phyloP scores from a whole-genome alignment of 2,888 invertebrate genomes.

The Gari tellinella region DNA sequence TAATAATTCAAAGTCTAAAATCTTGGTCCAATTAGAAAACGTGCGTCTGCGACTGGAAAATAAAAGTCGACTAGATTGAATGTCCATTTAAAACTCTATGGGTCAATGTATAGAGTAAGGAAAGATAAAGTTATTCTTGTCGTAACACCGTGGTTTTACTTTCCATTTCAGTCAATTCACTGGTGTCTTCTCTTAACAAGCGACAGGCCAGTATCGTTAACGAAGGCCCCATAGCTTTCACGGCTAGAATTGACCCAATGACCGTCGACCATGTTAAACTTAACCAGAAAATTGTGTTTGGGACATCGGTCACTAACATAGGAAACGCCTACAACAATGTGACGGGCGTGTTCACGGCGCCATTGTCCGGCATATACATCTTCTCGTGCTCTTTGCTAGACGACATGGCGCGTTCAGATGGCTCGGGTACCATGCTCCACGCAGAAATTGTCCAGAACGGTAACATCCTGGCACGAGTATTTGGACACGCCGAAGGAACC shows the following conservation, averaged over 20 bases:
- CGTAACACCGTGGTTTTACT: too few relatives aligned
- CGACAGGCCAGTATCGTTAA: not conserved
- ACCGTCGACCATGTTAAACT: constrained; percentile 15
- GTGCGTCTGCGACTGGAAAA: too few relatives aligned
- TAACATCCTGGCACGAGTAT: constrained; percentile 22
- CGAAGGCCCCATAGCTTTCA: constrained; percentile 25
- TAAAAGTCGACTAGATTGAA: too few relatives aligned
- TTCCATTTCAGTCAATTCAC: too few relatives aligned
- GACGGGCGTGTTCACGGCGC: constrained; percentile 24
- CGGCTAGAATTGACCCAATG: constrained; percentile 13
- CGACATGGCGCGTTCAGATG: constrained; percentile 6
- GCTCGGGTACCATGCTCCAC: constrained; percentile 23
- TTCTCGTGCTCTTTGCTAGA: constrained; percentile 35
- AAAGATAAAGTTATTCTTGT: too few relatives aligned
- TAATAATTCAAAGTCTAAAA: too few relatives aligned
- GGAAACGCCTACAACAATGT: constrained; percentile 23
- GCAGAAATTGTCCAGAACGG: constrained; percentile 40
- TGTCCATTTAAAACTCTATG: too few relatives aligned
- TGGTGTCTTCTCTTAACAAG: too few relatives aligned
- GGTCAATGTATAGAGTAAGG: too few relatives aligned
- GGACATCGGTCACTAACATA: constrained; percentile 10
- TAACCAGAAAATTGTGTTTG: constrained; percentile 14
- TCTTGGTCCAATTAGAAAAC: too few relatives aligned
- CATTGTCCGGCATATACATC: constrained; percentile 26
- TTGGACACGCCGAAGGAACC: constrained; percentile 33